Base-by-base conservation (phyloP, 2,113 vertebrate species). In the Epinephelus cyanopodus region DNA sequence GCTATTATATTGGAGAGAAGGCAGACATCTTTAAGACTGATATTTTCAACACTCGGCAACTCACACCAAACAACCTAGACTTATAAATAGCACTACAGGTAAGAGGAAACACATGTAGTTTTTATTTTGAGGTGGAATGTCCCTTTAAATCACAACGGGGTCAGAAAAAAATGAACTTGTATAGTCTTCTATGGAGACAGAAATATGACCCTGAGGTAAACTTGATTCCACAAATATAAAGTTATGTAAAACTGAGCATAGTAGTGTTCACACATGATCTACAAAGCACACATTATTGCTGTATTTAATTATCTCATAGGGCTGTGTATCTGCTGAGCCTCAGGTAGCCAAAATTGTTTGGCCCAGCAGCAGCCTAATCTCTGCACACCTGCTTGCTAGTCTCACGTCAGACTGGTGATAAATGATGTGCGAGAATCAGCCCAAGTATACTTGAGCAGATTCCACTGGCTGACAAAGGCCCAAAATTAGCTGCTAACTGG, bases 361-460 rank as follows among this genome's bases (percentile, higher is more conserved):
- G 33, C 50, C 33, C 47, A 7, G 5, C 37, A 53, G 58, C 5
- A 14, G 62, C 52, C 23, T 54, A 3, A 66, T 14, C 45, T 60
- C 25, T 12, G 64, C 71, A 65, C 85, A 91, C 78, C 78, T 75
- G 65, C 74, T 66, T 58, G 25, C 58, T 72, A 47, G 58, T 61
- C 21, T 74, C n/a, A 9, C 27, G 60, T 72, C 50, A 64, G 62
- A 69, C 67, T 47, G 50, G 14, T 74, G 53, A 81, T 69, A 73
- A 83, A 75, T 47, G 25, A 87, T 19, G 66, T 70, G 62, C 21
- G 23, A 25, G 25, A 82, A 29, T 81, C 56, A 56, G 25, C 60
- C 21, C 9, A 45, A 70, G 45, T 54, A 62, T 53, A 37, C 64
- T 61, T 57, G 13, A 12, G 39, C 25, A 47, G 17, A 42, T 63